Evolutionary conservation across 30 jellyfish, hydroid and myxozoan species (phyloP), one percentile per base, ranked within the genome.

Genomic region (Turritopsis dohrnii): DNA sequence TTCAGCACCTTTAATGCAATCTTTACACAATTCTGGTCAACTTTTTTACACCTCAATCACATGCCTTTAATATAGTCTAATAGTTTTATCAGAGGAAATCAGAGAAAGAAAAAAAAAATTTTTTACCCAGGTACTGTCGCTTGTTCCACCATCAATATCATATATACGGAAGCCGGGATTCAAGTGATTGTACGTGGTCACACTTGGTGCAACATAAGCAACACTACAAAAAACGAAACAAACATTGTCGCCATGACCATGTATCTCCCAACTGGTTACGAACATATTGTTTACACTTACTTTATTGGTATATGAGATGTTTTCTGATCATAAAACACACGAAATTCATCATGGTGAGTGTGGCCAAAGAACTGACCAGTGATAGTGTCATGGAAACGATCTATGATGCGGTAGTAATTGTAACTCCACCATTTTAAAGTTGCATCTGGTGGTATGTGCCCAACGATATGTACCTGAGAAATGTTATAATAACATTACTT

Each of bases 201-300:
- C 99, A 72, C 97, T 89, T 18, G 99, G 99, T 20, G 96, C 99
- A 87, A 95, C 84, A 80, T 89, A 95, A 0, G 96, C 97, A 54
- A 95, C 83, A 82, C 99, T 95, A 54, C 0, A 83, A 75, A 76
- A 0, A 76, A 41, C 5, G 13, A 1, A 41, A 41, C 13, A n/a
- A n/a, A n/a, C 5, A 41, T 5, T 5, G 60, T 41, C 13, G 13
- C 5, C 5, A 41, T 41, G 60, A 41, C 60, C 60, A 22, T 1
- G 28, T 69, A 69, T 22, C 4, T 8, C 28, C 28, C 77, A 16
- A 1, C 77, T n/a, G n/a, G n/a, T n/a, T n/a, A n/a, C n/a, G n/a
- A n/a, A n/a, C n/a, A 41, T 41, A 13, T 41, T 41, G 60, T 5
- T 72, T 19, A 72, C 52, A 23, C 72, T 21, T 21, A 87, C 95